Conservation (phyloP, 2,888 invertebrate species). For the Polydrusus cervinus region DNA sequence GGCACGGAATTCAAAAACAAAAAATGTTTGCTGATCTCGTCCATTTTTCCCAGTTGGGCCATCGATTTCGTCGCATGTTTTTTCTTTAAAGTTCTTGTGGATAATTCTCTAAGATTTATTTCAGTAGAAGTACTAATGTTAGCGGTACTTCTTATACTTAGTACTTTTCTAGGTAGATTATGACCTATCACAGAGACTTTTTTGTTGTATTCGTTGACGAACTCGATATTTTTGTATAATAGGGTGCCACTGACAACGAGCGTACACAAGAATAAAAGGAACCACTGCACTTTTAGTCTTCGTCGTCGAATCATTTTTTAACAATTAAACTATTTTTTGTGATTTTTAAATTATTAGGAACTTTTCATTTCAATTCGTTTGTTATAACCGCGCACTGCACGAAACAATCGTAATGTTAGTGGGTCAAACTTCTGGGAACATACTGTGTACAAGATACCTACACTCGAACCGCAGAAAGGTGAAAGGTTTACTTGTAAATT, state of each 20-base stretch:
- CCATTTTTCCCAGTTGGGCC: constrained; percentile 71
- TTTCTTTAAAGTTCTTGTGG: constrained; percentile 19
- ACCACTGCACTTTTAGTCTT: constrained; percentile 41
- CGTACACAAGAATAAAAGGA: constrained; percentile 47
- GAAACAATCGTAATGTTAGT: constrained; percentile 47
- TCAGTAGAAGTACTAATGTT: constrained; percentile 34
- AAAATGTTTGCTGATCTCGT: constrained; percentile 72
- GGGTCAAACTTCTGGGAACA: constrained; percentile 47
- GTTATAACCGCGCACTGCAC: constrained; percentile 30
- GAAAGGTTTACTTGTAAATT: constrained; percentile 60
- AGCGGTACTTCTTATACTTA: constrained; percentile 27
- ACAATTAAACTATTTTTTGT: constrained; percentile 16
- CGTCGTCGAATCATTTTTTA: constrained; percentile 34
- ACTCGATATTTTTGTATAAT: constrained; percentile 37
- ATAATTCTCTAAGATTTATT: neutral
- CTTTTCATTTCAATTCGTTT: constrained; percentile 27
- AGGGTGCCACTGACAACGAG: constrained; percentile 49
- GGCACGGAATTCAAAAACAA: constrained; percentile 77
- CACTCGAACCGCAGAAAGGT: constrained; percentile 57
- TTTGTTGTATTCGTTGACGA: constrained; percentile 1
- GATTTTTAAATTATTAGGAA: constrained; percentile 11
- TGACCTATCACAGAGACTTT: neutral
- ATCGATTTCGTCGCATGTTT: constrained; percentile 74
- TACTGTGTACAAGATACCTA: constrained; percentile 37
- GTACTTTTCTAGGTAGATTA: constrained; percentile 34